Evolutionary conservation across 1,140 invertebrate genomes (phyloP).

Genomic region (Lepidurus apus): DNA sequence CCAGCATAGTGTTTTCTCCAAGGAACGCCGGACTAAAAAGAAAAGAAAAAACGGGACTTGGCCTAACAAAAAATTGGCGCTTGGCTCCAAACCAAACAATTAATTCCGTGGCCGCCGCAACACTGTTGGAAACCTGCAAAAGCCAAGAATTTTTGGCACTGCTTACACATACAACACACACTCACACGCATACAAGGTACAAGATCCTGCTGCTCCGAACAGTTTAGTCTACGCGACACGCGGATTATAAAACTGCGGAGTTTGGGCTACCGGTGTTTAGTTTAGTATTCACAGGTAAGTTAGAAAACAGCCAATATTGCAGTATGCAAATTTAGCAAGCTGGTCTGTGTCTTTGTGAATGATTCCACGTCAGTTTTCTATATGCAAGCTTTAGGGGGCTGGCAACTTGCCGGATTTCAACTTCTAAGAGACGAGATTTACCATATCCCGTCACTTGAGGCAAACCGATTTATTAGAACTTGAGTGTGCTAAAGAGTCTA

Average conservation of each 20-base stretch:
- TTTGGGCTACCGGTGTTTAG: background rate
- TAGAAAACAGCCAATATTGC: background rate
- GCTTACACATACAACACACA: background rate
- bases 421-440: background rate
- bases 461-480: background rate
- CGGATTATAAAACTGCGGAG: background rate
- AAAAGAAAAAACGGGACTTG: background rate
- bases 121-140: background rate
- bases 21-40: background rate
- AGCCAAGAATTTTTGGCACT: background rate
- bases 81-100: background rate
- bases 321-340: background rate
- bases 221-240: background rate
- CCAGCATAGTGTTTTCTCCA: background rate
- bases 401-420: background rate
- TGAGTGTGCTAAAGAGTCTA: background rate
- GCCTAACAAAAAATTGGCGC: background rate
- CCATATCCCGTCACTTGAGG: background rate
- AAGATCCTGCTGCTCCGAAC: background rate
- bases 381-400: background rate
- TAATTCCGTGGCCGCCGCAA: background rate
- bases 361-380: background rate
- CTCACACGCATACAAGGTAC: background rate
- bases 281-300: background rate
- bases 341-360: background rate